Base-by-base conservation (phyloP, 2,113 vertebrate species). In the Donacobius atricapilla region DNA sequence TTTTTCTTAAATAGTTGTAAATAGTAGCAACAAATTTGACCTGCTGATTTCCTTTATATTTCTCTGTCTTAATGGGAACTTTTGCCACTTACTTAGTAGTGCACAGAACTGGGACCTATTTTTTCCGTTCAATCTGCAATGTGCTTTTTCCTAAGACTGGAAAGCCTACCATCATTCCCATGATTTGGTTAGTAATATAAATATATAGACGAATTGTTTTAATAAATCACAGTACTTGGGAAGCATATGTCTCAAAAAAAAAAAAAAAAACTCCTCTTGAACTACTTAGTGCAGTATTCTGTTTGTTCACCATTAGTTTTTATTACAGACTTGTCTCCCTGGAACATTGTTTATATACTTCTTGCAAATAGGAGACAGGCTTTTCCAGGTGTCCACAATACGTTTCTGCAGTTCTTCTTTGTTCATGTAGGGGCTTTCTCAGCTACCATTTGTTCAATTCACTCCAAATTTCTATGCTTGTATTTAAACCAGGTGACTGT, bases 371-470 rank as follows among this genome's bases (percentile, higher is more conserved):
- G 39, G 63, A 96, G 94, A 90, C 93, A 96, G 93, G 42, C 42
- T 87, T 80, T 95, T 71, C 93, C 96, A 93, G 92, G 90, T 97
- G 93, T 94, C 72, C 71, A 54, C 92, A 94, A 86, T 86, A 94
- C 31, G 20, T 83, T 93, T 82, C 48, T 95, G 86, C 48, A 93
- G 83, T 78, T 95, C 68, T 86, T 94, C 91, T 94, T 95, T 95
- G 93, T 96, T 97, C 89, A 21, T 70, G 48, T 82, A 92, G 51
- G 61, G 83, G 15, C 15, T 94, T 95, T 93, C 90, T 79, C 73
- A 92, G 96, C 93, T 96, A 96, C 96, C 53, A 90, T 94, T 96
- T 95, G n/a, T 90, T 93, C 92, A 96, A 94, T 90, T 96, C 85
- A 89, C 83, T 96, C 90, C 93, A 96, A 97, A 94, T 96, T 94